Evolutionary conservation across 2,113 vertebrate species (phyloP).

Genomic region (Eurypyga helias): DNA sequence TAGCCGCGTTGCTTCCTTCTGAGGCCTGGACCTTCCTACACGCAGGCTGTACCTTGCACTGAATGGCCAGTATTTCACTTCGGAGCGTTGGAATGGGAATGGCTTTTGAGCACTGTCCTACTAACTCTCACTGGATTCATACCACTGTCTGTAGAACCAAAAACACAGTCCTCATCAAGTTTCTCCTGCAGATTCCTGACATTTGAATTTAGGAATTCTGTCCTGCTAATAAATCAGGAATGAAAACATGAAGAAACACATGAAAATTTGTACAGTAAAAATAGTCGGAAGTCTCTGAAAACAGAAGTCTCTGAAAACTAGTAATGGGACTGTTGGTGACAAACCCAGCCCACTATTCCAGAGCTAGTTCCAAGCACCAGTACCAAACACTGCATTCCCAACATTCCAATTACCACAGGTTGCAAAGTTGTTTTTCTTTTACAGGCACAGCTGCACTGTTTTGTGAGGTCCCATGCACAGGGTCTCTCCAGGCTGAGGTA

Average conservation of each 20-base stretch:
- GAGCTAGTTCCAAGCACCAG: background rate
- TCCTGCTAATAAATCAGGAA: background rate
- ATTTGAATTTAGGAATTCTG: background rate
- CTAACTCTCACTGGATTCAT: background rate
- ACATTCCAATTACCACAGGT: background rate
- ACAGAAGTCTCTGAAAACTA: background rate
- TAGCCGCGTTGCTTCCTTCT: background rate
- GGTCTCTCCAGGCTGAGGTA: rapidly evolving
- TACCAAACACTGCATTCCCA: background rate
- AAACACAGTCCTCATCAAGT: background rate
- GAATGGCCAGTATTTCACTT: background rate
- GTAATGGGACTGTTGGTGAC: background rate
- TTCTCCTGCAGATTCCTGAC: background rate
- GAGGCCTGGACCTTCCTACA: background rate
- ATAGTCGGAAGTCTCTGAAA: background rate
- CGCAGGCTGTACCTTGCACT: background rate
- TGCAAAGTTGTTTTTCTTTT: background rate
- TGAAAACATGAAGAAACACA: background rate
- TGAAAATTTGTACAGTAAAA: background rate
- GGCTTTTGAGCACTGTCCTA: background rate
- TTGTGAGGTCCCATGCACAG: background rate
- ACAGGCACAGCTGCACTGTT: background rate
- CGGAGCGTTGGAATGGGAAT: background rate
- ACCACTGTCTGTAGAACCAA: background rate
- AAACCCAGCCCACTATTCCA: rapidly evolving